A percentile compares a stretch with the other conserved stretches of the same genome.
Evolutionary conservation across 2,113 vertebrate genomes (phyloP).

Genomic region (Zosterops borbonicus): DNA sequence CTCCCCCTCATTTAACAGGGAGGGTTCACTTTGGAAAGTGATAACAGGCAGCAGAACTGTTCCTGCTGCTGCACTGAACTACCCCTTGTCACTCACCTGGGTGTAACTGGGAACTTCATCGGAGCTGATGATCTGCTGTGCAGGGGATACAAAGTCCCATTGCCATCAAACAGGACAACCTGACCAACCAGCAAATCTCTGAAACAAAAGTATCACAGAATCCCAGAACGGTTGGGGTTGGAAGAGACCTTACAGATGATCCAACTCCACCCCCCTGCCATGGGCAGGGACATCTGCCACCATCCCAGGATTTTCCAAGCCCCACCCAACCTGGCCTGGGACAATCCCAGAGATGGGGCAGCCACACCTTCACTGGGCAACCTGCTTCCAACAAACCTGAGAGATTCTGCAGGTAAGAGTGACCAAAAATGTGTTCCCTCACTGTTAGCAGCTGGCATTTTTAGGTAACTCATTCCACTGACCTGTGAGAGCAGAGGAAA

Average conservation of each 20-base stretch:
- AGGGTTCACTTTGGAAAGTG: background rate
- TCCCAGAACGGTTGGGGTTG: background rate
- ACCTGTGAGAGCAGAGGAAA: background rate
- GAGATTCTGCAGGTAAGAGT: background rate
- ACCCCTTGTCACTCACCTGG: background rate
- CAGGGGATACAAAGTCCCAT: background rate
- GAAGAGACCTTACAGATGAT: background rate
- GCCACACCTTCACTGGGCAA: background rate
- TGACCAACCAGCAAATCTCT: rapidly evolving
- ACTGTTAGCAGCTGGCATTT: rapidly evolving
- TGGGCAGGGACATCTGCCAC: background rate
- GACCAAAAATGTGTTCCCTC: background rate
- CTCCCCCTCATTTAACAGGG: background rate
- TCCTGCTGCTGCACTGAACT: rapidly evolving
- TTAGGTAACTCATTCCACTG: background rate
- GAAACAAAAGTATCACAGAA: background rate
- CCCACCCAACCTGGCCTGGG: background rate
- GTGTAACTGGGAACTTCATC: background rate
- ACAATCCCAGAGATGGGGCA: background rate
- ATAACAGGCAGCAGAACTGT: background rate
- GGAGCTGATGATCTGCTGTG: rapidly evolving
- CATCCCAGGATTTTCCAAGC: rapidly evolving
- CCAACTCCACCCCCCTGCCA: background rate
- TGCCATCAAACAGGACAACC: rapidly evolving
- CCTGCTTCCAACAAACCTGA: rapidly evolving